Evolutionary conservation across 2,888 invertebrate genomes (phyloP).

Genomic region (Teinopalpus imperialis): DNA sequence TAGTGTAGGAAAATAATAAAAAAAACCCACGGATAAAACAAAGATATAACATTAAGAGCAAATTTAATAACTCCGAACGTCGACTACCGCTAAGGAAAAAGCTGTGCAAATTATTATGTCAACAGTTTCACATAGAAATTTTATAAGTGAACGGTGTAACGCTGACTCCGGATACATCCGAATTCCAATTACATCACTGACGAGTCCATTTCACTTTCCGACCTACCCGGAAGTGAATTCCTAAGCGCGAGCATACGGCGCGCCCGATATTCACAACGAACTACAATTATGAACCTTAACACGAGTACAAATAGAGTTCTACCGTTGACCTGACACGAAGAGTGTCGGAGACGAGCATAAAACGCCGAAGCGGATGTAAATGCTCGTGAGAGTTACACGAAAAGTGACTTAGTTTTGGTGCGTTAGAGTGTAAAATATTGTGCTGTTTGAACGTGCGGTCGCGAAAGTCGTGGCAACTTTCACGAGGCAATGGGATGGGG

Average conservation of each 20-base stretch:
- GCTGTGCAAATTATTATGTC: conserved; percentile 67
- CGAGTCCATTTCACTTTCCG: conserved; percentile 82
- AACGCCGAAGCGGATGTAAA: conserved; percentile 78
- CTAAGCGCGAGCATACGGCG: conserved; percentile 79
- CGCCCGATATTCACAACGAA: conserved; percentile 58
- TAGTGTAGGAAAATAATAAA: too few species aligned
- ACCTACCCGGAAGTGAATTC: conserved; percentile 82
- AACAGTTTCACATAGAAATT: conserved; percentile 72
- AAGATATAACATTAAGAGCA: too few species aligned
- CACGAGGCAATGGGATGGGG: conserved; percentile 74
- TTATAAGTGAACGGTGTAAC: conserved; percentile 78
- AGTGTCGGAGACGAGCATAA: conserved; percentile 65
- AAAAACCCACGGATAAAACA: too few species aligned
- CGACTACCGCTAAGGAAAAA: too few species aligned
- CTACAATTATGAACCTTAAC: conserved; percentile 53
- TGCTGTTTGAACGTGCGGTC: conserved; percentile 53
- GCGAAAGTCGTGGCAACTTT: conserved; percentile 81
- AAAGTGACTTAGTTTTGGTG: conserved; percentile 69
- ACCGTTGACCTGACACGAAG: conserved; percentile 43
- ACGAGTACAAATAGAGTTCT: conserved; percentile 45
- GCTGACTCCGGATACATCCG: conserved; percentile 80
- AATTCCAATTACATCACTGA: conserved; percentile 82
- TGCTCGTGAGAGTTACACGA: conserved; percentile 54
- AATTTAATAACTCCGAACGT: too few species aligned
- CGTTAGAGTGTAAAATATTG: conserved; percentile 67